Conservation (phyloP, 1,140 invertebrate species). For the Pinna nobilis region DNA sequence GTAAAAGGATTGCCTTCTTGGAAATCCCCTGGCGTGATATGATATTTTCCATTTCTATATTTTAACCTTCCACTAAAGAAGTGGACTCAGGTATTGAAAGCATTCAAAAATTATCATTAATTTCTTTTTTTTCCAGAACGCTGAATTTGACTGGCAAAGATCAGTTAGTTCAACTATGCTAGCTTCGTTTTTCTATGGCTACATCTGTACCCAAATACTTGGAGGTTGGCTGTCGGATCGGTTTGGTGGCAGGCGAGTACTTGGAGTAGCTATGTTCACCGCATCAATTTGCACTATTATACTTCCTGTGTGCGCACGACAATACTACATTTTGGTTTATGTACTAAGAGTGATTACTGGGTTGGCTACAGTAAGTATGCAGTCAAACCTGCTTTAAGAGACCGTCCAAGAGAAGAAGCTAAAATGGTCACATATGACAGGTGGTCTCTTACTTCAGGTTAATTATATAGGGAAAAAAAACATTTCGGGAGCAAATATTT, state of each 20-base stretch:
- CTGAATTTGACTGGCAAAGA: constrained; percentile 71
- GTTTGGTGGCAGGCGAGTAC: constrained; percentile 72
- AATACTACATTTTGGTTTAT: constrained; percentile 62
- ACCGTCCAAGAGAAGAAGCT: too few species aligned
- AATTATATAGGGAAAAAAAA: too few species aligned
- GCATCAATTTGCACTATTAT: constrained; percentile 64
- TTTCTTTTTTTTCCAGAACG: constrained; percentile 58
- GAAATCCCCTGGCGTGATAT: too few species aligned
- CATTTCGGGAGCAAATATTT: too few species aligned
- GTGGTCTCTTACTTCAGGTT: too few species aligned
- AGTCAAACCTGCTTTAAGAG: too few species aligned
- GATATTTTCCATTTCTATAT: too few species aligned
- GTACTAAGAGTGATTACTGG: constrained; percentile 68
- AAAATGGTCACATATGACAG: too few species aligned
- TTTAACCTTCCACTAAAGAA: too few species aligned
- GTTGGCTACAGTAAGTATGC: constrained; percentile 66
- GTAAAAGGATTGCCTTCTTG: too few species aligned
- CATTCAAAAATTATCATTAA: too few species aligned
- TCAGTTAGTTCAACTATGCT: constrained; percentile 69
- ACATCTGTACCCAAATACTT: constrained; percentile 72
- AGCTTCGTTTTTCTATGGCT: constrained; percentile 75
- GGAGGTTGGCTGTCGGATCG: constrained; percentile 71
- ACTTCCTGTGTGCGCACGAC: constrained; percentile 64
- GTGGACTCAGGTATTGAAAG: too few species aligned
- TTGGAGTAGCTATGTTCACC: constrained; percentile 60